A percentile compares a stretch with the other conserved stretches of the same genome.
phyloP scores from a whole-genome alignment of 1,140 invertebrate genomes.

The Asobara japonica region DNA sequence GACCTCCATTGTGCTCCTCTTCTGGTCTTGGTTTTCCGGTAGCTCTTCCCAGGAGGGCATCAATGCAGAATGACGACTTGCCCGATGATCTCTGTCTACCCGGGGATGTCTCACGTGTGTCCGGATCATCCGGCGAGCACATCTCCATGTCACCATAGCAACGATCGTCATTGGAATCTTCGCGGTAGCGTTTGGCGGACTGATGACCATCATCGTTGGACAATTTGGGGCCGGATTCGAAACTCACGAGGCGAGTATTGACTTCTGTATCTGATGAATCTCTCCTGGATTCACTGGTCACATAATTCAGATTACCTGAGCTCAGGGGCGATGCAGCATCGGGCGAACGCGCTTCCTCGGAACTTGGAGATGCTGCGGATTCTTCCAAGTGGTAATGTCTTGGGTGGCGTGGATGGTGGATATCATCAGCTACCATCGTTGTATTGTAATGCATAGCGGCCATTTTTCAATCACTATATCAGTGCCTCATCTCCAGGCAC shows the following conservation, averaged over 20 bases:
- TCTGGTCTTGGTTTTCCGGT: slow-evolving; percentile 40
- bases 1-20: slow-evolving; percentile 39
- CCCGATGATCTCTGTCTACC: slow-evolving; percentile 39
- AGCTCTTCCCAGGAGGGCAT: slow-evolving; percentile 69
- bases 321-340: slow-evolving; percentile 14
- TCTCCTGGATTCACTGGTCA: slow-evolving; percentile 19
- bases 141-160: slow-evolving; percentile 22
- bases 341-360: slow-evolving; percentile 44
- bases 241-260: slow-evolving; percentile 2
- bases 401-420: slow-evolving; percentile 43
- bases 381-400: slow-evolving; percentile 47
- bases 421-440: slow-evolving; percentile 51
- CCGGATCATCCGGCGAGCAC: slow-evolving; percentile 33
- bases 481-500: slow-evolving; percentile 18
- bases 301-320: neutral
- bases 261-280: slow-evolving; percentile 15
- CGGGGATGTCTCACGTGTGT: slow-evolving; percentile 36
- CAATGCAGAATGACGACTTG: slow-evolving; percentile 75
- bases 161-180: slow-evolving; percentile 23
- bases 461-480: slow-evolving; percentile 33
- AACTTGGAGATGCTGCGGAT: slow-evolving; percentile 48
- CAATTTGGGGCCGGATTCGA: neutral
- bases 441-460: slow-evolving; percentile 61
- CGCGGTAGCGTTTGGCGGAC: slow-evolving; percentile 6
- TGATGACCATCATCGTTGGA: slow-evolving; percentile 2